A percentile compares a stretch with the other conserved stretches of the same genome.
phyloP scores from a whole-genome alignment of 2,888 invertebrate species.

The Drosophila setosimentum region DNA sequence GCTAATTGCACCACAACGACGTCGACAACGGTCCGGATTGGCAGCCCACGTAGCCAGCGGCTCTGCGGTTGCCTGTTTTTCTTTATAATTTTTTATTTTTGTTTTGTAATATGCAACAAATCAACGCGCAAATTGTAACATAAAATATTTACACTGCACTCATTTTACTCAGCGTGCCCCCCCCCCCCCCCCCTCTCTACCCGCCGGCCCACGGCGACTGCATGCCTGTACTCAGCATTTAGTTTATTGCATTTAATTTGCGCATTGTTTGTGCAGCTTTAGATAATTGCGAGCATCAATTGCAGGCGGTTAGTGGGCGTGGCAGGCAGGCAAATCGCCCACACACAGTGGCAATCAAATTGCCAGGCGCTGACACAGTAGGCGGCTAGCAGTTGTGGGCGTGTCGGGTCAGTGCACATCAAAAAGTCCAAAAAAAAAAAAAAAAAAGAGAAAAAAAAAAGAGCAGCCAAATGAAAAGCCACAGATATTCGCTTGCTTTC shows the following conservation, averaged over 20 bases:
- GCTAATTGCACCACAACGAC: conserved; percentile 68
- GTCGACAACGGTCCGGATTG: conserved; percentile 22
- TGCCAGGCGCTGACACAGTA: conserved; percentile 67
- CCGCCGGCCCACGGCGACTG: conserved; percentile 5
- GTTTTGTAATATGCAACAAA: conserved; percentile 76
- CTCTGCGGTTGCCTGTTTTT: conserved; percentile 45
- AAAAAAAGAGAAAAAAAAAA: conserved; percentile 19
- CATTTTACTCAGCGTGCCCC: conserved; percentile 4
- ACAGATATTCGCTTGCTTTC: conserved; percentile 67
- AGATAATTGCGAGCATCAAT: conserved; percentile 79
- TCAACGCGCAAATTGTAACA: conserved; percentile 77
- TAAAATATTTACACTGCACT: conserved; percentile 73
- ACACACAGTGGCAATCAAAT: conserved; percentile 72
- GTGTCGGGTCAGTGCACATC: conserved; percentile 54
- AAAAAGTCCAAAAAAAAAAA: conserved; percentile 15
- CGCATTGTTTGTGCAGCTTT: conserved; percentile 76
- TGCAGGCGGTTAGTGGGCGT: conserved; percentile 44
- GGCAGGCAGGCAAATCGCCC: conserved; percentile 48
- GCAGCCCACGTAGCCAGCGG: conserved; percentile 70
- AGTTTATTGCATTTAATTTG: conserved; percentile 79
- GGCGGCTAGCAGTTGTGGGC: conserved; percentile 51
- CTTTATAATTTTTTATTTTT: neutral
- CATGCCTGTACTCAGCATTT: conserved; percentile 32
- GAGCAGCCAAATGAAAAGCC: conserved; percentile 44
- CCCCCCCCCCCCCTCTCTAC: no score